phyloP scores from a whole-genome alignment of 2,888 invertebrate genomes.

The Acanthoscelides obtectus region DNA sequence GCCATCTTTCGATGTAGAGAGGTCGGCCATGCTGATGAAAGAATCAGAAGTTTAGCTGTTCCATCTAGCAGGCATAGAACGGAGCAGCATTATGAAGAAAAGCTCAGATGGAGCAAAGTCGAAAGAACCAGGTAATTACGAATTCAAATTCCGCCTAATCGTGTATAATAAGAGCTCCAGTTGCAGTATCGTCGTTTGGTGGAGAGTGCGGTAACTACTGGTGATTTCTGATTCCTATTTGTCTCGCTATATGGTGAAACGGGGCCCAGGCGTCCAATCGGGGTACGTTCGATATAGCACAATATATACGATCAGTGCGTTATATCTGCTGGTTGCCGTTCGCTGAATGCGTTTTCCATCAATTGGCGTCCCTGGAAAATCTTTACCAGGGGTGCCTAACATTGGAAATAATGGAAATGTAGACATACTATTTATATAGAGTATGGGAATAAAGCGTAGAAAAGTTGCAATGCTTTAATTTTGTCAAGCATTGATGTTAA shows the following conservation, averaged over 20 bases:
- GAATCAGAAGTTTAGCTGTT: no score
- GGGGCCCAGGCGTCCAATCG: slow-evolving; percentile 21
- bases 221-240: slow-evolving; percentile 27
- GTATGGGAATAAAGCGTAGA: no score
- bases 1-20: no score
- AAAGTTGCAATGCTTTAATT: no score
- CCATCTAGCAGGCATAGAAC: no score
- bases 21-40: no score
- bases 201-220: slow-evolving; percentile 9
- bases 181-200: not conserved
- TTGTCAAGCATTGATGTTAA: no score
- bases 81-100: no score
- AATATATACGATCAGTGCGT: slow-evolving; percentile 24
- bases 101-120: no score
- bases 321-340: slow-evolving; percentile 12
- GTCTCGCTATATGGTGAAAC: slow-evolving; percentile 27
- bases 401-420: no score
- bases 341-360: not conserved
- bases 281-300: slow-evolving; percentile 27
- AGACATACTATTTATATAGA: no score
- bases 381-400: not conserved
- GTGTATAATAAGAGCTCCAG: not conserved
- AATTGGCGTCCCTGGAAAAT: not conserved
- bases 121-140: no score
- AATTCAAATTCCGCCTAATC: not conserved